These are phyloP conservation scores for Petrocephalus microphthalmus DNA, from an alignment of 2,113 vertebrate genomes.

Conservation along the genomic window DNA sequence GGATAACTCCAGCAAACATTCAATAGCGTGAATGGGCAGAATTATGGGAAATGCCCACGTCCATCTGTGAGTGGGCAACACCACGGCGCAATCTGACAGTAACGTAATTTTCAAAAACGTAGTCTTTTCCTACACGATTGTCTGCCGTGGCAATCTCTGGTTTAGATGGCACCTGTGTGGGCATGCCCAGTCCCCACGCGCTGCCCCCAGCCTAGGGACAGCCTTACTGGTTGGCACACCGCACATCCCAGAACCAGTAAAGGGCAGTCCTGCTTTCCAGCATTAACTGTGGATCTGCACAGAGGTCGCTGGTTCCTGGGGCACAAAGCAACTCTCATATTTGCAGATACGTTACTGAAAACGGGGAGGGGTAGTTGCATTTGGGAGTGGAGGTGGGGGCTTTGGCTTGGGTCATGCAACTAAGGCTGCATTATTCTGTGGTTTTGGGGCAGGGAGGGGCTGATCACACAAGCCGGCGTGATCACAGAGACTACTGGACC, in stretches of 20 bases:
- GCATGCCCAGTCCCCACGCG: background rate
- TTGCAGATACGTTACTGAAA: background rate
- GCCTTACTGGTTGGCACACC: background rate
- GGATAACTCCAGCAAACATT: background rate
- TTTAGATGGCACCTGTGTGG: background rate
- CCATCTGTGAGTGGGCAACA: background rate
- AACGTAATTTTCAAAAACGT: background rate
- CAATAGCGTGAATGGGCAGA: background rate
- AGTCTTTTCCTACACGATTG: background rate
- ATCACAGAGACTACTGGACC: slow-evolving; percentile 3
- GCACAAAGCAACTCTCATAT: slow-evolving; percentile 13
- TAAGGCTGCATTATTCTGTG: slow-evolving; percentile 18
- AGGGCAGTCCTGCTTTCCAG: background rate
- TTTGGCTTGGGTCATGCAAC: background rate
- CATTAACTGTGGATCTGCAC: background rate
- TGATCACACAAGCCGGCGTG: background rate
- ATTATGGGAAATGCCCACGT: background rate
- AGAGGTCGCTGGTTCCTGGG: background rate
- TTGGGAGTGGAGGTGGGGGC: background rate
- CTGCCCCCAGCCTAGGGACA: background rate
- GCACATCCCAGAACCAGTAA: background rate
- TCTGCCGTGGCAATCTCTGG: background rate
- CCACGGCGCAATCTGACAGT: background rate
- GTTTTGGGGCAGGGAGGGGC: background rate
- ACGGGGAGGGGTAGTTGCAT: too few species aligned